Base-by-base conservation (phyloP, 1,140 invertebrate genomes). In the Lordiphosa clarofinis region DNA sequence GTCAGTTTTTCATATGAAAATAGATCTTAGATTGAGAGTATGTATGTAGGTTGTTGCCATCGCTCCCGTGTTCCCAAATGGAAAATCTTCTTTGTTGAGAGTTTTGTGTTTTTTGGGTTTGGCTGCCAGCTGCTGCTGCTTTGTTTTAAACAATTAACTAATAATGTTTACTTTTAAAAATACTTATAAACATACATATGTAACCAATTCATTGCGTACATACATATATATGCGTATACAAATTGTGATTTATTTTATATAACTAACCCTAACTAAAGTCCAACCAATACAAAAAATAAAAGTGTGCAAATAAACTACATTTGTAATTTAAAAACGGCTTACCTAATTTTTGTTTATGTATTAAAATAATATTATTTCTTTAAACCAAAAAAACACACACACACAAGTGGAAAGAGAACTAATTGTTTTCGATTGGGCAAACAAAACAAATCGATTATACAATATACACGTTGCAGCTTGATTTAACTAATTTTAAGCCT, bases 181-280 rank as follows among this genome's bases (percentile, higher is more conserved):
- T 31, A 44, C 28, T 44, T 61, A 82, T 60, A 69, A 55, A 72
- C 55, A 74, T 81, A 72, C 71, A 67, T 67, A 67, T 74, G 71
- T 75, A 74, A 53, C 55, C 64, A 47, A 67, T 47, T 56, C 63
- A 9, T 39, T 62, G 56, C 68, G 57, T 19, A 35, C 42, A 61
- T 57, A 71, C 52, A 81, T 81, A 52, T 66, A 74, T 72, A 72
- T 65, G 76, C 72, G 67, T 82, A 81, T 82, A 76, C 53, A 71
- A 76, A 81, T 76, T 81, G 76, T 81, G 76, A 81, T 81, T 81
- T 81, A 81, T 81, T 81, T 81, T 81, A 81, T 81, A 81, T 65
- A 43, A 46, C 19, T 42, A 58, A 52, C 63, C 46, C 35, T 28
- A 56, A 48, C 50, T 36, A 15, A 35, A 58, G 31, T 43, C 58